Evolutionary conservation across 2,888 invertebrate species (phyloP).

Genomic region (Philereme transversata): DNA sequence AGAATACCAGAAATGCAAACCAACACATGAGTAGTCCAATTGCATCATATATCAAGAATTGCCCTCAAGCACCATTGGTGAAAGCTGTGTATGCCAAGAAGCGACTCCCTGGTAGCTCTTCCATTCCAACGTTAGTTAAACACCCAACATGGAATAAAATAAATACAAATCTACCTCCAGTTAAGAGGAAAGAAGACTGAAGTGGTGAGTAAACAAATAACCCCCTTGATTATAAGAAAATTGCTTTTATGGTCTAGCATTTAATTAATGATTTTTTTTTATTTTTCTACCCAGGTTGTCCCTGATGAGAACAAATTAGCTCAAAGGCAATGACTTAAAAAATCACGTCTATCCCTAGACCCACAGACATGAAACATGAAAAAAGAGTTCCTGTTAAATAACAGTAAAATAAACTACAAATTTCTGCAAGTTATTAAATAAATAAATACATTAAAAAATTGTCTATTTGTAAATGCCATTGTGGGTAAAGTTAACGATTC

Average conservation of each 20-base stretch:
- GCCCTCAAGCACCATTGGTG: slow-evolving; percentile 60
- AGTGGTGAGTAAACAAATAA: slow-evolving; percentile 52
- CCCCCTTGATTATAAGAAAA: neutral
- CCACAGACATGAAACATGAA: neutral
- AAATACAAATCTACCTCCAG: slow-evolving; percentile 49
- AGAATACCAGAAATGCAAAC: slow-evolving; percentile 54
- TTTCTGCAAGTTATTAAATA: too few relatives aligned
- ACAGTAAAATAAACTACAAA: too few relatives aligned
- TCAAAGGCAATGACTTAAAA: too few relatives aligned
- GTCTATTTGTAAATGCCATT: too few relatives aligned
- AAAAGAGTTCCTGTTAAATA: too few relatives aligned
- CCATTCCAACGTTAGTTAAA: slow-evolving; percentile 59
- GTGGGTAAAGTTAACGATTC: too few relatives aligned
- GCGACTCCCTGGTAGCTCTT: slow-evolving; percentile 54
- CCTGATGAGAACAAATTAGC: too few relatives aligned
- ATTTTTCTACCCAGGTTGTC: slow-evolving; percentile 62
- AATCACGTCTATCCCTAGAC: too few relatives aligned
- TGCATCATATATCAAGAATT: slow-evolving; percentile 67
- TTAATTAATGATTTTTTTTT: neutral
- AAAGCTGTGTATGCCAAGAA: slow-evolving; percentile 64
- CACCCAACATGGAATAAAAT: slow-evolving; percentile 36
- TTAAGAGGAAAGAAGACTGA: slow-evolving; percentile 64
- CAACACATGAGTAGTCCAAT: slow-evolving; percentile 69
- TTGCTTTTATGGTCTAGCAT: neutral
- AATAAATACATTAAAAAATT: too few relatives aligned